A percentile compares a stretch with the other conserved stretches of the same genome.
These are phyloP conservation scores for Caenorhabditis sinica DNA, from an alignment of 2,888 invertebrate genomes.

Conservation along the genomic window DNA sequence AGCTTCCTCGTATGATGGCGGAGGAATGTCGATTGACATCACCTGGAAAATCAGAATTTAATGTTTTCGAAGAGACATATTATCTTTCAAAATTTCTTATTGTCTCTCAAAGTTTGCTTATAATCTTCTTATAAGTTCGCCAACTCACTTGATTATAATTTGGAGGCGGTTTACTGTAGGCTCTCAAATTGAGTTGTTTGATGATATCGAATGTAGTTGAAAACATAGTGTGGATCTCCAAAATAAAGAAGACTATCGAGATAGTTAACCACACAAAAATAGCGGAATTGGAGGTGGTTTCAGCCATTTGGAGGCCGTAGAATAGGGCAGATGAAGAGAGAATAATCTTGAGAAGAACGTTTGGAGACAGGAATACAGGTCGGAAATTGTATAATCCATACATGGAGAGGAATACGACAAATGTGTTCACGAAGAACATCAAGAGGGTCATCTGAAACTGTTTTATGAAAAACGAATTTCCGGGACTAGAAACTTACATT, in stretches of 20 bases:
- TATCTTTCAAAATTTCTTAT: too few species aligned
- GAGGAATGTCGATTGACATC: constrained; percentile 61
- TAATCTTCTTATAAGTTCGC: background rate
- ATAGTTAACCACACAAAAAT: constrained; percentile 69
- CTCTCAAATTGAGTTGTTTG: constrained; percentile 68
- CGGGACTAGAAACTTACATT: constrained; percentile 36
- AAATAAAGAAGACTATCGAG: constrained; percentile 69
- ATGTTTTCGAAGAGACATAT: too few species aligned
- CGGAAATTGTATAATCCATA: constrained; percentile 69
- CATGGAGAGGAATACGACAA: constrained; percentile 68
- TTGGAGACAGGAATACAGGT: constrained; percentile 69
- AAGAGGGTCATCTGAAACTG: constrained; percentile 64
- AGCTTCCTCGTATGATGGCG: constrained; percentile 66
- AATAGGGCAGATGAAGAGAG: constrained; percentile 72
- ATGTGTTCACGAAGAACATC: constrained; percentile 67
- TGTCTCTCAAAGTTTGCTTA: background rate
- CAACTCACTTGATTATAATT: constrained; percentile 67
- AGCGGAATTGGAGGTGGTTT: constrained; percentile 59
- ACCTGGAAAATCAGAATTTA: constrained; percentile 45
- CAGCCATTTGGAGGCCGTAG: constrained; percentile 73
- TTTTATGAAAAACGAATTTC: background rate
- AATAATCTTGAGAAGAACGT: constrained; percentile 70
- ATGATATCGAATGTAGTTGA: constrained; percentile 71
- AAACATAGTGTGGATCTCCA: constrained; percentile 73
- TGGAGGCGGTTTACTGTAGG: constrained; percentile 70